These are phyloP conservation scores for Gortyna flavago DNA, from an alignment of 2,888 invertebrate species.

Conservation along the genomic window DNA sequence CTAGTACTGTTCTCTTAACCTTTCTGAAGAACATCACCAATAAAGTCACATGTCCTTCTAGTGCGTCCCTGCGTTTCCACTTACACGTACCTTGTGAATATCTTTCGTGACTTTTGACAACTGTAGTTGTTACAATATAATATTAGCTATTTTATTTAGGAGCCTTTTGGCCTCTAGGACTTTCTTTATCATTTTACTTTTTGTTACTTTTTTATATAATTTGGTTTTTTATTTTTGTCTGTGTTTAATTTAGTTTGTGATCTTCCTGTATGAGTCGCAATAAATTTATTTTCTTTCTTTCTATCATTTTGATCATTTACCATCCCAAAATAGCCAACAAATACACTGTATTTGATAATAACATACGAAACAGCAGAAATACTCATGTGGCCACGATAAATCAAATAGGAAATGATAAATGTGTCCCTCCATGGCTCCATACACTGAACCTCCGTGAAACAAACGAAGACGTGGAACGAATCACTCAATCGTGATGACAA, in stretches of 20 bases:
- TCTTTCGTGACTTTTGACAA: background rate
- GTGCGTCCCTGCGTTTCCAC: background rate
- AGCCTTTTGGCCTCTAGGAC: no score
- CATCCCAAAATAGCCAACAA: constrained; percentile 1
- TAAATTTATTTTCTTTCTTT: no score
- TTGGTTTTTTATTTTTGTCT: no score
- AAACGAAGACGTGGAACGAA: constrained; percentile 53
- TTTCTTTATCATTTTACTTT: no score
- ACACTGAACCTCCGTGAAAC: constrained; percentile 45
- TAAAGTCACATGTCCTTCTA: background rate
- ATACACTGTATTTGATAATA: background rate
- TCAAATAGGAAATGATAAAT: constrained; percentile 58
- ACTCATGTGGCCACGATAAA: constrained; percentile 42
- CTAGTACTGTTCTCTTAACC: background rate
- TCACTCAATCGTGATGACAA: constrained; percentile 60
- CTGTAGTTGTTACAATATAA: background rate
- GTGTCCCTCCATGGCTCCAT: constrained; percentile 29
- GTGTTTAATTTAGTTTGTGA: no score
- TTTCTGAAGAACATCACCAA: background rate
- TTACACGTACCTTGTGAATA: background rate
- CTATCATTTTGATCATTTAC: background rate
- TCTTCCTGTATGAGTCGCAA: no score
- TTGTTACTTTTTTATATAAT: no score
- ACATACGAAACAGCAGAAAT: constrained; percentile 23
- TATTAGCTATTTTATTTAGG: background rate